These are phyloP conservation scores for Yasuhikotakia modesta DNA, from an alignment of 2,797 vertebrate species.

Conservation along the genomic window DNA sequence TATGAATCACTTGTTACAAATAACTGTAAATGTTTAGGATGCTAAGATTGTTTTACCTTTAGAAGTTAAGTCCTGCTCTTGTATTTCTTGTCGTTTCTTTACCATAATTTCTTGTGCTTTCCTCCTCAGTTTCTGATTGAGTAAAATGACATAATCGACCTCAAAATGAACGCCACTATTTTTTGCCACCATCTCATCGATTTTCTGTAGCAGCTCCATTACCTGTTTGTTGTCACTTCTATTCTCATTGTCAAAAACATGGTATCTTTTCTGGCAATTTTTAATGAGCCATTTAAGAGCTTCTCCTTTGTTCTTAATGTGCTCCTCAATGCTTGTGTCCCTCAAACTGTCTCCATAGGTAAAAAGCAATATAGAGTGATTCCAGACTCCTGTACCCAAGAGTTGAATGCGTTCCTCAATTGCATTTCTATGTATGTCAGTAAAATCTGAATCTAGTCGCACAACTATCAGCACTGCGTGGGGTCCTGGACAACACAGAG, in stretches of 20 bases:
- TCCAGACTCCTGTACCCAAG: neutral
- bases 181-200: conserved; percentile 6
- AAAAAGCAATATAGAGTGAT: conserved; percentile 13
- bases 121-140: neutral
- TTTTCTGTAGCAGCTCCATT: conserved; percentile 11
- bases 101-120: neutral
- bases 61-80: neutral
- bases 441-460: conserved; percentile 21
- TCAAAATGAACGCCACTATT: neutral
- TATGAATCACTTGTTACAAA: neutral
- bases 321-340: neutral
- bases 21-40: neutral
- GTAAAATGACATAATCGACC: neutral
- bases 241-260: conserved; percentile 19
- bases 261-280: conserved; percentile 2
- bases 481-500: conserved; percentile 6
- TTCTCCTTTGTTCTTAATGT: neutral
- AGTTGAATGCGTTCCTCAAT: conserved; percentile 8
- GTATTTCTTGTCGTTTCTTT: neutral
- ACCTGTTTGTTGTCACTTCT: conserved; percentile 14
- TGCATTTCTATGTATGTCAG: neutral
- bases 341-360: conserved; percentile 16
- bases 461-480: conserved; percentile 17
- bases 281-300: conserved; percentile 19
- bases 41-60: neutral